Evolutionary conservation across 37 sponge, comb jelly and placozoan genomes (phyloP), one percentile per base, ranked within the genome.

Genomic region (Haliclona indistincta): DNA sequence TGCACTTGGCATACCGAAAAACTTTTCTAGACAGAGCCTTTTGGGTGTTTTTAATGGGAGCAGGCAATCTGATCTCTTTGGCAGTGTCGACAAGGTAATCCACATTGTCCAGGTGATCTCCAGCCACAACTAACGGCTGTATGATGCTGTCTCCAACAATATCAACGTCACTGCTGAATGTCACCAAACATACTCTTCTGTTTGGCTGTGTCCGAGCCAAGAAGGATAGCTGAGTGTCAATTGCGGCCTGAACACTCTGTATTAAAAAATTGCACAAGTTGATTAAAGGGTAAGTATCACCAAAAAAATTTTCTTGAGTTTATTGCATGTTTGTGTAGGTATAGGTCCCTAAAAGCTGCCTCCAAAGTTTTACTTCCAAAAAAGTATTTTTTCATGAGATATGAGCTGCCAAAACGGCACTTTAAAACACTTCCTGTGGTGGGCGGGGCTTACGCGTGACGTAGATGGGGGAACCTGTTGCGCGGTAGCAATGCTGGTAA

Each of bases 91-190:
- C 39, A 49, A 84, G 38, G 2, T 26, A 38, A 15, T 84, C 78
- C 2, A 42, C 38, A 25, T 84, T 38, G 11, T 28, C 15, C n/a
- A 84, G 73, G 36, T 84, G 78, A 44, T 84, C 85, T 42, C 85
- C 85, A 34, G 85, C 71, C 4, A 84, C 26, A 54, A 53, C 67
- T 23, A 84, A 61, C 19, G 70, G 67, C 30, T 64, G 39, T 33
- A 70, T 69, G 3, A 29, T 61, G 37, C 84, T 67, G 42, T 78
- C 69, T 5, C 84, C 84, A 30, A 82, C 38, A 36, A 82, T 60
- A 56, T 65, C 34, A 20, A 82, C 84, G 30, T 85, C 86, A 39
- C 71, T 63, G 56, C 43, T 79, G 71, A 85, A 85, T 38, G 86
- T 72, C 1, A 85, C 68, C 8, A 85, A n/a, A 43, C 54, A 63